Evolutionary conservation across 2,888 invertebrate genomes (phyloP), one percentile per base, ranked within the genome.

Genomic region (Idaea biselata): DNA sequence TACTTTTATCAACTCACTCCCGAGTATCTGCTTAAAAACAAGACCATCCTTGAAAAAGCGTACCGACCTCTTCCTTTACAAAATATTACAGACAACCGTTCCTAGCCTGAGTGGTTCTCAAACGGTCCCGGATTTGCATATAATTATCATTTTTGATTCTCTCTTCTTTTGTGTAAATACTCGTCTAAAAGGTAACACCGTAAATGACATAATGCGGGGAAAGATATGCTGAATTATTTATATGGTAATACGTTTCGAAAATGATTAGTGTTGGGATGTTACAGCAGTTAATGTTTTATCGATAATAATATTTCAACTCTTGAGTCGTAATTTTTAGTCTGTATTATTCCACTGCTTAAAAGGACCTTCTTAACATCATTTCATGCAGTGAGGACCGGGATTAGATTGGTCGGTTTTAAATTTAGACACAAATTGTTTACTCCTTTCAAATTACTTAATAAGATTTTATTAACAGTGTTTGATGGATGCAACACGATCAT

Each of bases 61-160:
- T 63, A 68, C 44, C 44, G 11, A 44, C 44, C 71, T 73, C 72
- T 73, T 78, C 73, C 74, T 76, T 73, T 73, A 75, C 78, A 78
- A 81, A 84, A 81, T 74, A 79, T 72, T 79, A 80, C 75, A 78
- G 74, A 72, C 73, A 73, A 71, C 60, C 65, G 62, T 70, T 11
- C 44, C 44, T 25, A 25, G 25, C 25, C 5, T 72, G 77, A 81
- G 78, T 77, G 78, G 75, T 78, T 74, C 82, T 82, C 83, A 77
- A 83, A 82, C 80, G 87, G 86, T 83, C 86, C 84, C 69, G 86
- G 92, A 91, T 93, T 93, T 91, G 88, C 93, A 93, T 93, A 79
- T 87, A 88, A 92, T 93, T 93, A 93, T 91, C 89, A 93, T 93
- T 93, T 93, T 93, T 93, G 93, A 93, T 93, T 93, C 90, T 84